Evolutionary conservation across 2,113 vertebrate genomes (phyloP), one percentile per base, ranked within the genome.

Genomic region (Conger conger): DNA sequence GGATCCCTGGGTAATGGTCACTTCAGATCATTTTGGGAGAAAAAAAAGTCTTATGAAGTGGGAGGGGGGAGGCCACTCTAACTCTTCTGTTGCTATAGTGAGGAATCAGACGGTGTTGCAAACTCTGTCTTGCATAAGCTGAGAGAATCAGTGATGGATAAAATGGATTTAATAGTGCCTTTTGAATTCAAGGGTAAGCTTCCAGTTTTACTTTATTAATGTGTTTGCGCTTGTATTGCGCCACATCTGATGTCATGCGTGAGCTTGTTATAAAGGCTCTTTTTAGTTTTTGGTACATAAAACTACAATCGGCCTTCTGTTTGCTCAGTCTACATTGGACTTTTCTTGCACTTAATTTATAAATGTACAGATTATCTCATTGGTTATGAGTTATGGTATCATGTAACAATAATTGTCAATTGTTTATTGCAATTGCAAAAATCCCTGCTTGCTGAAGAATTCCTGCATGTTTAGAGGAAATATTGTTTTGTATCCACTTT

Each of bases 71-170:
- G 42, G 42, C 1, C 35, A 57, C 30, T 50, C 40, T 36, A 81
- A 33, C 45, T 50, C 79, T 78, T 53, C 80, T 35, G 80, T 81
- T 81, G 45, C 80, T 54, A 81, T 81, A 81, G 80, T 42, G 50
- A 81, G 50, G 80, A 81, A 42, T 54, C 45, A 81, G 45, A 27
- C 79, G 50, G 13, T 33, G n/a, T 81, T 81, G 17, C 45, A 57
- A 81, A 81, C n/a, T 13, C 80, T 81, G 42, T 57, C 45, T 57
- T 54, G 45, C 80, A 81, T 81, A 81, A 53, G 30, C 50, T 57
- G 80, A 17, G 30, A 57, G 16, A 27, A 81, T 81, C 80, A 81
- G 42, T 35, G 79, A 81, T 50, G 5, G 36, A 81, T 54, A 81
- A 54, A 50, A 36, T 76, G 23, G 68, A 76, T 53, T 36, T 50